phyloP scores from a whole-genome alignment of 2,113 vertebrate species.

The Nettapus auritus region DNA sequence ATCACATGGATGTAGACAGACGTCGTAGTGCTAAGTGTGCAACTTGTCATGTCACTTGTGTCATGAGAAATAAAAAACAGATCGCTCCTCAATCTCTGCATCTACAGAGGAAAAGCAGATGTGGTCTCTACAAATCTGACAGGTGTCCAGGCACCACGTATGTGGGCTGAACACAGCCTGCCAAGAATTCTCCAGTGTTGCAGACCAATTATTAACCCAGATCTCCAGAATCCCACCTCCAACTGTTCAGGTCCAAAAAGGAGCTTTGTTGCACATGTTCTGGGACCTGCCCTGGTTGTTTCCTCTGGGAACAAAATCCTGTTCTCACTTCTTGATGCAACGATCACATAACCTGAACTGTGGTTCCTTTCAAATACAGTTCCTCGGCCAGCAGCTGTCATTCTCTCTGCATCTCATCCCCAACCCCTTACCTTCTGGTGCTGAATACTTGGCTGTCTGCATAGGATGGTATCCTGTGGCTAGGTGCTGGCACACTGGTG shows the following conservation, averaged over 20 bases:
- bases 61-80: background rate
- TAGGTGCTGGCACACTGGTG: background rate
- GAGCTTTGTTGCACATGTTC: background rate
- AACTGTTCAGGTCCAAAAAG: background rate
- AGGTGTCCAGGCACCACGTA: background rate
- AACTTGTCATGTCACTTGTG: background rate
- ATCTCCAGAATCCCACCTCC: background rate
- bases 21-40: background rate
- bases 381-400: background rate
- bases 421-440: constrained; percentile 6
- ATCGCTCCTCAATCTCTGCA: background rate
- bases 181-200: background rate
- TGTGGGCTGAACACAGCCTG: background rate
- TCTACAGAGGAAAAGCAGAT: background rate
- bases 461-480: constrained; percentile 32
- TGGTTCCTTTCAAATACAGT: background rate
- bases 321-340: background rate
- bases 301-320: background rate
- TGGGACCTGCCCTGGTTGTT: background rate
- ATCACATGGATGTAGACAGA: background rate
- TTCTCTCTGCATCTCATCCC: background rate
- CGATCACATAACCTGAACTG: background rate
- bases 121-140: background rate
- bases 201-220: background rate
- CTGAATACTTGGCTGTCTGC: constrained; percentile 30